Conservation (phyloP, 2,797 vertebrate species). For the Stomatorhinus walkeri region DNA sequence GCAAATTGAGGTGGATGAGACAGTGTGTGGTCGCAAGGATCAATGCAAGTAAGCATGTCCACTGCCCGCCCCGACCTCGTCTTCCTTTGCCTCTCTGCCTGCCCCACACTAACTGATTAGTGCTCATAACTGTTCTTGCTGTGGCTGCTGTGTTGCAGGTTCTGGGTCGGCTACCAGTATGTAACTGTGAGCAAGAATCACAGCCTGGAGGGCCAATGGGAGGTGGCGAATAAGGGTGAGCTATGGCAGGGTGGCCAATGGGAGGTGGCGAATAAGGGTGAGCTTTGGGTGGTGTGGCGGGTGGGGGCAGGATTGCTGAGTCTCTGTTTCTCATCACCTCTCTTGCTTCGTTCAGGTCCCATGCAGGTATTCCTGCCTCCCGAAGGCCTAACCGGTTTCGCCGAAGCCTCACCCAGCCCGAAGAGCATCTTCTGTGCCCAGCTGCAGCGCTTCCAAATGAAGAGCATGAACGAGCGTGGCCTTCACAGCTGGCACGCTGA, state of each 20-base stretch:
- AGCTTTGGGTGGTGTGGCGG: background rate
- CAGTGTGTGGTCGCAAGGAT: constrained; percentile 75
- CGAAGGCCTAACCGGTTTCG: constrained; percentile 65
- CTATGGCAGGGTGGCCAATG: constrained; percentile 70
- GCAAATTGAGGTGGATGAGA: constrained; percentile 88
- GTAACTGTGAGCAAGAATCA: constrained; percentile 84
- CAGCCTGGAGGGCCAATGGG: constrained; percentile 88
- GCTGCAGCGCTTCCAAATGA: constrained; percentile 83
- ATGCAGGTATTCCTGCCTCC: constrained; percentile 90
- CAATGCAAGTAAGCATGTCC: constrained; percentile 76
- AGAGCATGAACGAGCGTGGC: constrained; percentile 76
- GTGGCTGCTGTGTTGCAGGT: constrained; percentile 52
- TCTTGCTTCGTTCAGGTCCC: constrained; percentile 58
- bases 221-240: constrained; percentile 75
- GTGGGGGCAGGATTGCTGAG: background rate
- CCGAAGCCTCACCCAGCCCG: constrained; percentile 66
- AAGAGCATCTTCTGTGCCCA: constrained; percentile 89
- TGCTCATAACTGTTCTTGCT: background rate
- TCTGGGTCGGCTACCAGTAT: constrained; percentile 98
- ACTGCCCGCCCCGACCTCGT: no score
- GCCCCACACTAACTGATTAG: background rate
- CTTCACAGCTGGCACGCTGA: constrained; percentile 95
- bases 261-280: constrained; percentile 82
- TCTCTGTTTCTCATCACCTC: background rate
- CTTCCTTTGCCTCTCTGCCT: background rate